Evolutionary conservation across 2,888 invertebrate genomes (phyloP).

Genomic region (Meteorus colon): DNA sequence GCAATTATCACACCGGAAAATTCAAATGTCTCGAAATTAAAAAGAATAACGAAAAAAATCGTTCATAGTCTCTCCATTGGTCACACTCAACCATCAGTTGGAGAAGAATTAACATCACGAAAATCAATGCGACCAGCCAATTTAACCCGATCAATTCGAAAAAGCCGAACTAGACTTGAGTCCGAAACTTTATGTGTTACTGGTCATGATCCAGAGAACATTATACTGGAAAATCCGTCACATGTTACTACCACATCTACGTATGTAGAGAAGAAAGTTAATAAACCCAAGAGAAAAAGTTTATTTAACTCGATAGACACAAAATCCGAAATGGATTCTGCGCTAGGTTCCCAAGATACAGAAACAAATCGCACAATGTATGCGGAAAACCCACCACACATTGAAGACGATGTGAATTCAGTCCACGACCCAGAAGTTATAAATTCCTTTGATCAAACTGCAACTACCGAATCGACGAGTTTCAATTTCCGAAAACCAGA

Average conservation of each 20-base stretch:
- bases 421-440: neutral
- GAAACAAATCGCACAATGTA: neutral
- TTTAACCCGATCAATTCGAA: too few species aligned
- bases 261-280: neutral
- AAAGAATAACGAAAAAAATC: too few species aligned
- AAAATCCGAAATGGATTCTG: neutral
- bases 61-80: too few species aligned
- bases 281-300: neutral
- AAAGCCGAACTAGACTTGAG: constrained; percentile 21
- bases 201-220: constrained; percentile 8
- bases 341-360: neutral
- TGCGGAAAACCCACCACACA: neutral
- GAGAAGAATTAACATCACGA: too few species aligned
- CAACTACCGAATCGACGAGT: neutral
- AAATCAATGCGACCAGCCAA: too few species aligned
- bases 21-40: too few species aligned
- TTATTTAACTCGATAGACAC: neutral
- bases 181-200: constrained; percentile 21
- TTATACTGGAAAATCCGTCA: neutral
- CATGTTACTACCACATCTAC: neutral
- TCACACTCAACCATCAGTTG: too few species aligned
- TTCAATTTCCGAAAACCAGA: neutral
- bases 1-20: too few species aligned
- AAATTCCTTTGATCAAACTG: neutral
- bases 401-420: neutral